These are phyloP conservation scores for Drosophila simulans DNA, from an alignment of 1,140 invertebrate genomes.

Conservation along the genomic window DNA sequence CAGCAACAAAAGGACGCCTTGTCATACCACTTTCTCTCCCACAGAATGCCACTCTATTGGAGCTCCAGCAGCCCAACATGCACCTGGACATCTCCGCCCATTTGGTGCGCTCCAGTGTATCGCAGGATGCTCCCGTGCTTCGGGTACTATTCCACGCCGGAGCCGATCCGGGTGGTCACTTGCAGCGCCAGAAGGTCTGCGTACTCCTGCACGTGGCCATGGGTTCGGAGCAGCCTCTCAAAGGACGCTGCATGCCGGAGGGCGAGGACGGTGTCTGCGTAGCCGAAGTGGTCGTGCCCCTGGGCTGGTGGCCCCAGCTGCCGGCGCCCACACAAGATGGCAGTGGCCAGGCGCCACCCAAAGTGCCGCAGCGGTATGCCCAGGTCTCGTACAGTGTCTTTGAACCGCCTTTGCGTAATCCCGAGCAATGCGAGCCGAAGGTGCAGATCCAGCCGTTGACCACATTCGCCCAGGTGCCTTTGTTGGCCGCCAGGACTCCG, in stretches of 20 bases:
- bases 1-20: background rate
- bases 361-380: conserved; percentile 89
- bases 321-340: conserved; percentile 86
- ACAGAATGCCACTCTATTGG: conserved; percentile 84
- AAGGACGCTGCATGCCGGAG: conserved; percentile 94
- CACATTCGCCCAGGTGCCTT: conserved; percentile 86
- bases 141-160: conserved; percentile 95
- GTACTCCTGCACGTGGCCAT: conserved; percentile 90
- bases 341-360: conserved; percentile 86
- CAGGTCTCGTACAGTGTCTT: conserved; percentile 93
- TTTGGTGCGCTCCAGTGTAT: conserved; percentile 92
- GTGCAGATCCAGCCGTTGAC: conserved; percentile 89
- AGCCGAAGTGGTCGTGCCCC: conserved; percentile 91
- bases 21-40: background rate
- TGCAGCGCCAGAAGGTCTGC: conserved; percentile 87
- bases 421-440: conserved; percentile 89
- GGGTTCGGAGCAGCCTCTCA: conserved; percentile 87
- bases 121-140: conserved; percentile 93
- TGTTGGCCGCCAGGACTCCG: conserved; percentile 90
- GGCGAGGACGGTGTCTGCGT: conserved; percentile 95
- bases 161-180: conserved; percentile 88
- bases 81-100: conserved; percentile 95
- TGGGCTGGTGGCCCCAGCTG: conserved; percentile 93
- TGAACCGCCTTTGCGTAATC: conserved; percentile 89
- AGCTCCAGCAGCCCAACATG: conserved; percentile 89